Base-by-base conservation (phyloP, 2,888 invertebrate genomes). In the Lepidochrysops patricia region DNA sequence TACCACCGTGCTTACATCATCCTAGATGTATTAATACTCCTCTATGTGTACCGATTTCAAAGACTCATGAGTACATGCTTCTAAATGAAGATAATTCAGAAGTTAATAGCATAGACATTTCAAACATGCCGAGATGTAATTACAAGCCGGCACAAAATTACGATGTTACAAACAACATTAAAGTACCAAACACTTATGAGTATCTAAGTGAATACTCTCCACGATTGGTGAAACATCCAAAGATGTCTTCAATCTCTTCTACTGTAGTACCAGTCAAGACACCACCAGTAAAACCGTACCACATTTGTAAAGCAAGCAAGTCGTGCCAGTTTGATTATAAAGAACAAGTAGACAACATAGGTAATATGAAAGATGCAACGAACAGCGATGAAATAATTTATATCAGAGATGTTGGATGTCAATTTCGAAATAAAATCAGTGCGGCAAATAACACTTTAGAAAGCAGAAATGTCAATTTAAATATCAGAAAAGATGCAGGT, bases 341-440 rank as follows among this genome's bases (percentile, higher is more conserved):
- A 29, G 68, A 76, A 59, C 69, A 67, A 43, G 71, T 73, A 66
- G 67, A 67, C 57, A 57, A 63, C 9, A 25, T 58, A 4, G 61
- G 58, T 48, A 57, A 52, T n/a, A 12, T 23, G 9, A 54, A 54
- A 57, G 60, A 61, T 9, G 63, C 12, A 37, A 50, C 19, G 4
- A 67, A 63, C 0, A 77, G 73, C 56, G 79, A 82, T 29, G 75
- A 73, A 1, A 71, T 87, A 12, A 70, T 87, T 63, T 87, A 78
- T 61, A 82, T 88, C 34, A 79, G 87, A 70, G 86, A 88, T 64
- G 87, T 87, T 6, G 87, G 86, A 4, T 88, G 87, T 66, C 88
- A 88, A 64, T 86, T 85, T 64, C 70, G 74, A 63, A 75, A 73
- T 60, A 81, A 77, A 68, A 68, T 29, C 12, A 66, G 62, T 63